Evolutionary conservation across 2,113 vertebrate species (phyloP).

Genomic region (Pithys albifrons): DNA sequence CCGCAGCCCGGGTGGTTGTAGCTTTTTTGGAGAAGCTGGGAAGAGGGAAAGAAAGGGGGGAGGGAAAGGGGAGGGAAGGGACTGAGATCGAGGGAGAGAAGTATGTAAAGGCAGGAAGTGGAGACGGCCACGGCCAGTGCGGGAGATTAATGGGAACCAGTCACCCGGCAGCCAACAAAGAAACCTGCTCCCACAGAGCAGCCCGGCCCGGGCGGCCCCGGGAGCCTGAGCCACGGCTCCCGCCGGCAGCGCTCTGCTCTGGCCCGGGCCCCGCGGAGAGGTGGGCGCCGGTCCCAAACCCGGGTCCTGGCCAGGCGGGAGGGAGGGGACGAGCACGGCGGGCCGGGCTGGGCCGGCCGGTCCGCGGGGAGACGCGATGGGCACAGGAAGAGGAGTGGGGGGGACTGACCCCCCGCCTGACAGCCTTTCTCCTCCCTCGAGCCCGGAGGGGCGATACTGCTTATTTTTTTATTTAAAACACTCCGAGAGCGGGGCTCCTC

Average conservation of each 20-base stretch:
- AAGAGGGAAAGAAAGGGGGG: constrained; percentile 29
- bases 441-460: background rate
- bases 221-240: background rate
- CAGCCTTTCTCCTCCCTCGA: background rate
- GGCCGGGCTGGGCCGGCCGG: background rate
- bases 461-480: background rate
- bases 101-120: constrained; percentile 71
- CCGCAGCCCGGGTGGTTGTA: background rate
- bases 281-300: background rate
- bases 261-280: background rate
- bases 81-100: constrained; percentile 35
- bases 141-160: constrained; percentile 72
- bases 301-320: background rate
- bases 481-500: background rate
- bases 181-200: constrained; percentile 2
- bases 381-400: background rate
- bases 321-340: background rate
- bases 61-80: constrained; percentile 20
- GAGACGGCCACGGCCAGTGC: constrained; percentile 60
- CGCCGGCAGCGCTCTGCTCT: background rate
- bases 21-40: constrained; percentile 35
- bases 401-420: background rate
- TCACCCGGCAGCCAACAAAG: constrained; percentile 58
- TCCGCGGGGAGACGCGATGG: background rate
- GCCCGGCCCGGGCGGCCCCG: background rate